Base-by-base conservation (phyloP, 2,797 vertebrate genomes). In the Geotrypetes seraphini region DNA sequence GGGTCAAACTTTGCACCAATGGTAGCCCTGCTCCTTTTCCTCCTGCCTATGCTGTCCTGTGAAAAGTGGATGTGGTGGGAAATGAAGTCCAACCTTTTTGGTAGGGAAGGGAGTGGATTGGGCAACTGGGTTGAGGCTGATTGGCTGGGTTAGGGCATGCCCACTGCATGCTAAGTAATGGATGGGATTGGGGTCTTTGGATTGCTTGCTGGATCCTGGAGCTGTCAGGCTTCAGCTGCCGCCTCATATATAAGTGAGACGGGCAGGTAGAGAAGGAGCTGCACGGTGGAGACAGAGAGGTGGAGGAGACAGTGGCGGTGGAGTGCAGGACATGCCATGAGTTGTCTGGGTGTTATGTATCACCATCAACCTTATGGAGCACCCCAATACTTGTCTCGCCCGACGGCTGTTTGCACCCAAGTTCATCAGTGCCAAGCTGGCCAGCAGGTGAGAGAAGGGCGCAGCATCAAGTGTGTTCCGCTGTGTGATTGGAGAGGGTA, bases 291-390 rank as follows among this genome's bases (percentile, higher is more conserved):
- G 40, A 28, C 47, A 40, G 56, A 21, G 19, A 18, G 9, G 22
- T 31, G n/a, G 21, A 40, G 16, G 26, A 23, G 28, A 55, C 50
- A 9, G 58, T 31, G 28, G 42, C 43, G n/a, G n/a, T n/a, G n/a
- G n/a, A n/a, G n/a, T n/a, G 42, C 37, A 17, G 50, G 69, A 49
- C 39, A 64, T 73, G 86, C 83, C 72, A 96, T 97, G 92, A 97
- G 92, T 70, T 95, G 92, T 74, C 79, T 92, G 74, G 92, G 91
- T 84, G 87, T 96, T 81, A 92, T 89, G 85, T 88, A 92, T 83
- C 91, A 91, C 62, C 76, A 69, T 58, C 88, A 88, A 62, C 81
- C 85, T 65, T 88, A 89, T 87, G 89, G 85, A 71, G 84, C 88
- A 57, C 84, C 89, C 79, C 89, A 85, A 53, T 77, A 75, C 60